Evolutionary conservation across 2,113 vertebrate genomes (phyloP).

Genomic region (Phainopepla nitens): DNA sequence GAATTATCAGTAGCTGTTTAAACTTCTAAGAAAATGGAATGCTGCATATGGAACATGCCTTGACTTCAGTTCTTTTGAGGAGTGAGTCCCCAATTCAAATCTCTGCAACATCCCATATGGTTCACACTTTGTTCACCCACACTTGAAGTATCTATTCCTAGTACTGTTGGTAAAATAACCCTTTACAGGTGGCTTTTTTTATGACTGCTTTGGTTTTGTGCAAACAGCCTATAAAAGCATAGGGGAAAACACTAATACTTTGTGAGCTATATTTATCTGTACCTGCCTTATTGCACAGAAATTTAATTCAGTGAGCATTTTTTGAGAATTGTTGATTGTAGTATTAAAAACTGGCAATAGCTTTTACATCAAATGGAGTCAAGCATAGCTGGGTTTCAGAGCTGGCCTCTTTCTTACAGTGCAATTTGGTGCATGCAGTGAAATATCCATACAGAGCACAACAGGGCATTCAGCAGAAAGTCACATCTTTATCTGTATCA

Average conservation of each 20-base stretch:
- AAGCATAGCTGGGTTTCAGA: neutral
- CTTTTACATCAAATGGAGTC: neutral
- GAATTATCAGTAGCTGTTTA: neutral
- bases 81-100: conserved; percentile 16
- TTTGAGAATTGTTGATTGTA: neutral
- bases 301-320: neutral
- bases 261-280: neutral
- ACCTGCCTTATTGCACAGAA: neutral
- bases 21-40: conserved; percentile 29
- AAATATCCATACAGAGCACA: neutral
- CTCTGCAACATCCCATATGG: neutral
- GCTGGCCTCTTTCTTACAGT: neutral
- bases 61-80: conserved; percentile 5
- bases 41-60: conserved; percentile 1
- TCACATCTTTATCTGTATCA: neutral
- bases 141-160: conserved; percentile 46
- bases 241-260: conserved; percentile 5
- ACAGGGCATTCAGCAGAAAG: neutral
- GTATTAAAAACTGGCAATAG: neutral
- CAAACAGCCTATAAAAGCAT: neutral
- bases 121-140: conserved; percentile 46
- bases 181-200: conserved; percentile 53
- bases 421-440: neutral
- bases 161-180: conserved; percentile 31
- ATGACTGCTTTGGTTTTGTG: neutral